Evolutionary conservation across 2,113 vertebrate genomes (phyloP).

Genomic region (Cololabis saira): DNA sequence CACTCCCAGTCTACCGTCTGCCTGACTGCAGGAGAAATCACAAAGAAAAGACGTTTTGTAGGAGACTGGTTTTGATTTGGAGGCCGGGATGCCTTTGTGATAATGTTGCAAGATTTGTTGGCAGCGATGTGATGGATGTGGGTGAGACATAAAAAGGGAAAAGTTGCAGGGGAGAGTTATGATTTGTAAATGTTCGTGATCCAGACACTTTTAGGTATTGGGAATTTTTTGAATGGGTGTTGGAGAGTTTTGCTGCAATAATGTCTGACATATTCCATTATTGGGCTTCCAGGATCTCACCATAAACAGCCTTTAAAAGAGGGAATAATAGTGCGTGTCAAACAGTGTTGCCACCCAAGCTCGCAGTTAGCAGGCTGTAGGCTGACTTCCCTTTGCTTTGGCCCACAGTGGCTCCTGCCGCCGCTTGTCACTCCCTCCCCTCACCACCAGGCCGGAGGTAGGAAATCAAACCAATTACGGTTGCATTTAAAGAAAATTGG

Average conservation of each 20-base stretch:
- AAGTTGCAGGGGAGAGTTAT: neutral
- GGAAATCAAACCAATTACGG: constrained; percentile 83
- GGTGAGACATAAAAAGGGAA: constrained; percentile 19
- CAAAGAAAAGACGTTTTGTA: constrained; percentile 59
- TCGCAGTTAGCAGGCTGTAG: constrained; percentile 53
- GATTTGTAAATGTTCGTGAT: constrained; percentile 25
- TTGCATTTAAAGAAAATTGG: constrained; percentile 83
- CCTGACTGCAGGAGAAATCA: constrained; percentile 46
- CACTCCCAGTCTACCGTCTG: constrained; percentile 59
- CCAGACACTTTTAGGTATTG: constrained; percentile 35
- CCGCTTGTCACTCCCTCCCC: constrained; percentile 16
- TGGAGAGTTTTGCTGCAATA: constrained; percentile 26
- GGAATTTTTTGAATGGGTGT: constrained; percentile 19
- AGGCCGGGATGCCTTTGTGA: constrained; percentile 66
- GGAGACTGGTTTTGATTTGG: constrained; percentile 74
- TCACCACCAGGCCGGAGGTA: constrained; percentile 76
- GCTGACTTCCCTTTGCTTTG: constrained; percentile 55
- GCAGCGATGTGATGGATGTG: constrained; percentile 42
- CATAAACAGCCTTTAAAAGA: constrained; percentile 72
- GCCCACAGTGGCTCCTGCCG: constrained; percentile 37
- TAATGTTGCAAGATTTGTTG: constrained; percentile 61
- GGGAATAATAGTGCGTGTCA: constrained; percentile 42
- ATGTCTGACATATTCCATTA: constrained; percentile 58
- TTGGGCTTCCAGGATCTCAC: constrained; percentile 61
- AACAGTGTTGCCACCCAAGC: constrained; percentile 71